Percentiles rank a stretch among this genome's conserved stretches.
phyloP scores from a whole-genome alignment of 2,113 vertebrate genomes.

The Phyllostomus hastatus region DNA sequence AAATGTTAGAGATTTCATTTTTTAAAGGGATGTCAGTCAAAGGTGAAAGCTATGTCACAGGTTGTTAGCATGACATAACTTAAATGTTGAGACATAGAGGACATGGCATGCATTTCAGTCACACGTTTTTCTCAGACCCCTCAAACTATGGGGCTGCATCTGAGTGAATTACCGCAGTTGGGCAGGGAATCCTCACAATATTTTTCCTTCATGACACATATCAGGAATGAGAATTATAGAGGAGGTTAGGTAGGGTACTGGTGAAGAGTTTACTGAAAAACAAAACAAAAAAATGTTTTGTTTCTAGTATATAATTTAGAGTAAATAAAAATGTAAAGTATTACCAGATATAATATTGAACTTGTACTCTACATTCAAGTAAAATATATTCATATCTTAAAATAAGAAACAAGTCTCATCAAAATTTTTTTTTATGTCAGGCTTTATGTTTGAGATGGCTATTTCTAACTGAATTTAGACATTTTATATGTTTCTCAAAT shows the following conservation, averaged over 20 bases:
- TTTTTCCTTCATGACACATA: background rate
- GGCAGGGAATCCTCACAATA: background rate
- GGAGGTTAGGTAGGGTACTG: background rate
- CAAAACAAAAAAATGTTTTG: background rate
- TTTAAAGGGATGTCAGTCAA: background rate
- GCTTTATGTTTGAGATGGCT: background rate
- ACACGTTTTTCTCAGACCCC: background rate
- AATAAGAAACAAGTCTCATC: background rate
- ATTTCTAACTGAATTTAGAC: background rate
- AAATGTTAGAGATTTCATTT: background rate
- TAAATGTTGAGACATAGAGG: background rate
- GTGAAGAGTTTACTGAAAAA: background rate
- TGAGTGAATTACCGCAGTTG: background rate
- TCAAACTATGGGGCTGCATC: background rate
- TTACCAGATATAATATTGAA: background rate
- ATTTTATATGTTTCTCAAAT: background rate
- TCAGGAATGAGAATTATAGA: background rate
- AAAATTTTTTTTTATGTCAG: background rate
- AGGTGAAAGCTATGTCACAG: background rate
- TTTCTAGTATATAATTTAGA: background rate
- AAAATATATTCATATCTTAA: background rate
- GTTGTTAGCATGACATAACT: background rate
- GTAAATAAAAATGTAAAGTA: background rate
- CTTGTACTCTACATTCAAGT: background rate
- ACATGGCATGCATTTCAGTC: background rate